phyloP scores from a whole-genome alignment of 2,797 vertebrate genomes.

The Sardinella longiceps region DNA sequence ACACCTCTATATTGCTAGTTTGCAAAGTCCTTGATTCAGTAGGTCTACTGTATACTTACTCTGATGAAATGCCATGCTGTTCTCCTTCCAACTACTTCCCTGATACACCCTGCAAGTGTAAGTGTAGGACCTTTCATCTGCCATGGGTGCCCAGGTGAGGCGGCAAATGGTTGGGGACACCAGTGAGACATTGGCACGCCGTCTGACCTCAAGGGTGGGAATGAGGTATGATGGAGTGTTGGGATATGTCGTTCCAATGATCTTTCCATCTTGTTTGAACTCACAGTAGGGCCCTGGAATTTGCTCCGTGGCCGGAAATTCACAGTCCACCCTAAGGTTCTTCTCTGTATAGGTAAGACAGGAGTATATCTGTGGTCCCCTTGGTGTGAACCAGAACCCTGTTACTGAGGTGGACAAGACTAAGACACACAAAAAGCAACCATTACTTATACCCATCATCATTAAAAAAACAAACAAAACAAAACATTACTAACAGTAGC shows the following conservation, averaged over 20 bases:
- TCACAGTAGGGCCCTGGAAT: conserved; percentile 79
- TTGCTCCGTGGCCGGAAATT: conserved; percentile 72
- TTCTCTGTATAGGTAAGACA: conserved; percentile 79
- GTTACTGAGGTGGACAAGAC: conserved; percentile 63
- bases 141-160: conserved; percentile 78
- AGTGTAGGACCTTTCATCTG: conserved; percentile 76
- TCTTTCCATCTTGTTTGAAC: conserved; percentile 78
- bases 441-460: background rate
- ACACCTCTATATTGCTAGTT: background rate
- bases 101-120: conserved; percentile 82
- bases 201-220: conserved; percentile 68
- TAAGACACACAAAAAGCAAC: conserved; percentile 36
- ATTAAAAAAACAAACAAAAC: background rate
- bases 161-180: conserved; percentile 73
- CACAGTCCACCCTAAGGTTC: conserved; percentile 78
- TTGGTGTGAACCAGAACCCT: conserved; percentile 70
- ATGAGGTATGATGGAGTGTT: conserved; percentile 69
- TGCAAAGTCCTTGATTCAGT: background rate
- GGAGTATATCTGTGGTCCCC: conserved; percentile 80
- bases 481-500: no score
- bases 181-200: conserved; percentile 77
- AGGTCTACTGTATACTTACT: conserved; percentile 70
- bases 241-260: conserved; percentile 78
- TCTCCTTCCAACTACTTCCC: conserved; percentile 76
- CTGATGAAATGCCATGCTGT: conserved; percentile 80